phyloP scores from a whole-genome alignment of 1,140 invertebrate species.

The Ips nitidus region DNA sequence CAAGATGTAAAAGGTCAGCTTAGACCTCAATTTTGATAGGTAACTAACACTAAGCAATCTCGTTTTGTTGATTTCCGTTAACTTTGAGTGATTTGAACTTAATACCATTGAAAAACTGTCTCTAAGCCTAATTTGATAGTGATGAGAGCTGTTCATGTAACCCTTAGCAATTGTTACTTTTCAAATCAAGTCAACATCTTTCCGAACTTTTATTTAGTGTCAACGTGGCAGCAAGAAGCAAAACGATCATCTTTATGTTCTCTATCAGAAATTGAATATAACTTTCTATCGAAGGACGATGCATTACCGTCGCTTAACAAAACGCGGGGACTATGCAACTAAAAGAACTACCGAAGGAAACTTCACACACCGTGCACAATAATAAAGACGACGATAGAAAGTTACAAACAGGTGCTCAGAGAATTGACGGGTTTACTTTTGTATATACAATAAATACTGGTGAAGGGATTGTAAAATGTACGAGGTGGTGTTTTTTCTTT shows the following conservation, averaged over 20 bases:
- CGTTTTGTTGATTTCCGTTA: too few species aligned
- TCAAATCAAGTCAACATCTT: too few species aligned
- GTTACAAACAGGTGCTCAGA: conserved; percentile 47
- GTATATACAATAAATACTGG: conserved; percentile 40
- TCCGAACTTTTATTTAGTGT: too few species aligned
- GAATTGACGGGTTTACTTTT: conserved; percentile 26
- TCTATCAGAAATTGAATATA: conserved; percentile 32
- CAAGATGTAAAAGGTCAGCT: too few species aligned
- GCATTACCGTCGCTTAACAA: conserved; percentile 31
- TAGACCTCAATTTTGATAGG: too few species aligned
- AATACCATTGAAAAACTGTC: too few species aligned
- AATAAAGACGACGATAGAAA: conserved; percentile 47
- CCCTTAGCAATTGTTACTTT: too few species aligned
- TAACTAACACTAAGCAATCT: too few species aligned
- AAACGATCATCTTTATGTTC: conserved; percentile 42
- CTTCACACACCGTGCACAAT: conserved; percentile 46
- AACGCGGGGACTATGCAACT: conserved; percentile 21
- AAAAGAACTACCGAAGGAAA: conserved; percentile 32
- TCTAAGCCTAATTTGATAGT: too few species aligned
- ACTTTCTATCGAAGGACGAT: conserved; percentile 49
- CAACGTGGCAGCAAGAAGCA: conserved; percentile 21
- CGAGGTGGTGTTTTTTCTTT: too few species aligned
- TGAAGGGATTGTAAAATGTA: background rate
- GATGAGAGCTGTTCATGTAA: too few species aligned
- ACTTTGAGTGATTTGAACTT: too few species aligned